phyloP scores from a whole-genome alignment of 2,888 invertebrate genomes.

The Drosophila barbarae region DNA sequence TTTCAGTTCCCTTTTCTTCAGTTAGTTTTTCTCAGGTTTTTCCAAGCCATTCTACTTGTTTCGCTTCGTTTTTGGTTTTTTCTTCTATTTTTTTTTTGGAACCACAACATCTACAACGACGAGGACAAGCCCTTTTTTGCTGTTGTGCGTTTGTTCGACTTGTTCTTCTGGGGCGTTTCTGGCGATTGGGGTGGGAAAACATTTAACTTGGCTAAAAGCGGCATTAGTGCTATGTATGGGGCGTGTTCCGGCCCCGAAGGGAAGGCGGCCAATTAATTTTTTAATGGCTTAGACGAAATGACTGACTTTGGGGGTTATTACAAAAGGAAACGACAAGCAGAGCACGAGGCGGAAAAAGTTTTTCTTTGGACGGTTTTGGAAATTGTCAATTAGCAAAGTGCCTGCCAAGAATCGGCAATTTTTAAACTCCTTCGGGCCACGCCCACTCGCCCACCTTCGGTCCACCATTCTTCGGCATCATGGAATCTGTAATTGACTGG shows the following conservation, averaged over 20 bases:
- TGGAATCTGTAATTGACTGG: slow-evolving; percentile 54
- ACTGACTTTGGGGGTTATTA: slow-evolving; percentile 67
- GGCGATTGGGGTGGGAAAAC: slow-evolving; percentile 40
- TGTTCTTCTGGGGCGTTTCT: slow-evolving; percentile 23
- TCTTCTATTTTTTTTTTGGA: slow-evolving; percentile 43
- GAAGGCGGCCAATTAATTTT: slow-evolving; percentile 70
- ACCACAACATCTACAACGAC: slow-evolving; percentile 50
- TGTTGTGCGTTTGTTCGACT: slow-evolving; percentile 25
- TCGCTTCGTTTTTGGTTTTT: slow-evolving; percentile 12
- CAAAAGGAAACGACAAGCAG: slow-evolving; percentile 23
- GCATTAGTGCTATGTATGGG: slow-evolving; percentile 67
- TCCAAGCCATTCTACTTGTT: slow-evolving; percentile 15
- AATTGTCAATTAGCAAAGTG: slow-evolving; percentile 71
- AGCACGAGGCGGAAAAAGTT: slow-evolving; percentile 29
- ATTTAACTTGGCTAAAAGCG: slow-evolving; percentile 62
- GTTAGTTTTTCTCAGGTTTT: slow-evolving; percentile 22
- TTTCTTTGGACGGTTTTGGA: slow-evolving; percentile 54
- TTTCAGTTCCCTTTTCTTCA: slow-evolving; percentile 7
- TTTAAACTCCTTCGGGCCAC: slow-evolving; percentile 23
- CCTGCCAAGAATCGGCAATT: slow-evolving; percentile 52
- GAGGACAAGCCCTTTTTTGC: slow-evolving; percentile 63
- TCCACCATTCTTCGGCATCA: neutral
- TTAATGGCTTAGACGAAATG: slow-evolving; percentile 71
- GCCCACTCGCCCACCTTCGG: neutral
- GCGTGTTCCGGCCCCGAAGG: slow-evolving; percentile 48